Conservation (phyloP, 1,140 invertebrate species). For the Drosophila lowei region DNA sequence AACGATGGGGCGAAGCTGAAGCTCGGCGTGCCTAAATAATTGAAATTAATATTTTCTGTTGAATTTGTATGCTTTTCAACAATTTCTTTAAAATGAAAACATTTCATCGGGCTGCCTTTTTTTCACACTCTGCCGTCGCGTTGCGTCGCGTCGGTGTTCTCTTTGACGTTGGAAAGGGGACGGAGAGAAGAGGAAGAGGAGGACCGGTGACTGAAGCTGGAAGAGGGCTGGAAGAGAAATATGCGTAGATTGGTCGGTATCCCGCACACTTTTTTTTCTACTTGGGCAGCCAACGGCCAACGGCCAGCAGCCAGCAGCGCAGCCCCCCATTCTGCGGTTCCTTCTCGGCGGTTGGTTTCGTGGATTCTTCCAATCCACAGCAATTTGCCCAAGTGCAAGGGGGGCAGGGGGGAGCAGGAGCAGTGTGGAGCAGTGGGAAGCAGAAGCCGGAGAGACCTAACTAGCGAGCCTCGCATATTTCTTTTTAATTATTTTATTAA, state of each 20-base stretch:
- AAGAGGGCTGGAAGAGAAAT: slow-evolving; percentile 25
- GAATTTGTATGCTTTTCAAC: slow-evolving; percentile 56
- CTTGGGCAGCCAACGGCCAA: slow-evolving; percentile 28
- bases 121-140: not conserved
- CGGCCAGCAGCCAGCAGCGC: no score
- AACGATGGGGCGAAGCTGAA: slow-evolving; percentile 5
- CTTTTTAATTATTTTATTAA: slow-evolving; percentile 79
- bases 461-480: slow-evolving; percentile 58
- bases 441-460: slow-evolving; percentile 1
- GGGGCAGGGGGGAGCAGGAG: slow-evolving; percentile 2
- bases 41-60: slow-evolving; percentile 75
- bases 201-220: not conserved
- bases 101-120: slow-evolving; percentile 49
- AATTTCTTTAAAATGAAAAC: slow-evolving; percentile 57
- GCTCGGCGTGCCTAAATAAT: slow-evolving; percentile 64
- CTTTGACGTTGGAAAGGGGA: slow-evolving; percentile 47
- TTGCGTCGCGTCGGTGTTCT: slow-evolving; percentile 44
- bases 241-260: slow-evolving; percentile 72
- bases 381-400: slow-evolving; percentile 51
- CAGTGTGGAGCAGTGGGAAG: slow-evolving; percentile 4
- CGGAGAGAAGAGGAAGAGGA: not conserved
- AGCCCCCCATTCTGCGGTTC: slow-evolving; percentile 32
- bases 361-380: slow-evolving; percentile 15
- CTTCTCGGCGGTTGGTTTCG: slow-evolving; percentile 24
- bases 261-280: slow-evolving; percentile 66